Evolutionary conservation across 1,140 invertebrate species (phyloP), one percentile per base, ranked within the genome.

Genomic region (Atopsyche davidsoni): DNA sequence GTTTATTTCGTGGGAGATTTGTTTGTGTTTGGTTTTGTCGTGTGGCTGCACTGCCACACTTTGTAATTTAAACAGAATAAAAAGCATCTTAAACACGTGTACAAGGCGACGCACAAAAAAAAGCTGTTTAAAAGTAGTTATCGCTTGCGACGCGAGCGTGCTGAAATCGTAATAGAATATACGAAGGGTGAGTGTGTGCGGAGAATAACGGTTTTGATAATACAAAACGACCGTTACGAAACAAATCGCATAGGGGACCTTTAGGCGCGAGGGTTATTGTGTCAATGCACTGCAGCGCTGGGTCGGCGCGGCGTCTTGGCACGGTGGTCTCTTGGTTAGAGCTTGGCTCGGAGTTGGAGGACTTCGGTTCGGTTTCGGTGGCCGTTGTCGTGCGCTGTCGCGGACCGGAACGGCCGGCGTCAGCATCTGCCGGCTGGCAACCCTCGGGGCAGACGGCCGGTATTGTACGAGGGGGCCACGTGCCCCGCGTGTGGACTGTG

Each of bases 221-320:
- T 51, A 39, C 46, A 57, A 53, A 53, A 52, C 43, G 23, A 57
- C 55, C 55, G 55, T 57, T 57, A 57, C 49, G 41, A 40, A 50
- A 28, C 32, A 46, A 49, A 40, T 41, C 38, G 38, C 24, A 51
- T 48, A 51, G 46, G 55, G 55, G 51, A 41, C 39, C 34, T 51
- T 40, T 22, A 28, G 24, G 16, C 34, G 11, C 24, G 46, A 51
- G 55, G 55, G 55, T 57, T 48, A 52, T 50, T 47, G 50, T 57
- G 55, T 51, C 50, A 51, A 49, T 35, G 50, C 24, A 40, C 46
- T n/a, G 10, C 24, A 23, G 16, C 24, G 6, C 18, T 19, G 39
- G 31, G 17, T 39, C 32, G 21, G 25, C 43, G 35, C 7, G n/a
- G 4, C n/a, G 17, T 36, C 13, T 17, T n/a, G 17, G n/a, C n/a